Percentiles rank a stretch among this genome's conserved stretches.
These are phyloP conservation scores for Pygmarrhopalites habei DNA, from an alignment of 1,140 invertebrate genomes.

Conservation along the genomic window DNA sequence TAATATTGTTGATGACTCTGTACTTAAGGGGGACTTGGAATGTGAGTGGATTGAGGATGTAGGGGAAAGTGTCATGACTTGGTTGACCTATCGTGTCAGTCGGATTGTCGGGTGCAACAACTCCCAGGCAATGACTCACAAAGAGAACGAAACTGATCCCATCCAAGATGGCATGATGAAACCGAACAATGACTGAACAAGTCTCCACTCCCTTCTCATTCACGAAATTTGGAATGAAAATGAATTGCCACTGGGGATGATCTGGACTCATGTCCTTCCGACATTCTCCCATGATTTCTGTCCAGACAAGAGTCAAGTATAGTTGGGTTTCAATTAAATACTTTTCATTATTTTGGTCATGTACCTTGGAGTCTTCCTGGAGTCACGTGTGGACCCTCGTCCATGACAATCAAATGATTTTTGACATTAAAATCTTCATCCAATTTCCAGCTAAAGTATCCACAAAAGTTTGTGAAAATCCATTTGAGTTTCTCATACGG, in stretches of 20 bases:
- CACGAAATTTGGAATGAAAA: not conserved
- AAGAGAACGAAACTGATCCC: slow-evolving; percentile 3
- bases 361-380: not conserved
- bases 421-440: slow-evolving; percentile 6
- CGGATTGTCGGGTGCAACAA: not conserved
- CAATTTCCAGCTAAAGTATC: slow-evolving; percentile 9
- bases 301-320: too few relatives aligned
- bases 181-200: not conserved
- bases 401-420: not conserved
- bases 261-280: not conserved
- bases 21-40: slow-evolving; percentile 6
- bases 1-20: slow-evolving; percentile 2
- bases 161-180: slow-evolving; percentile 5
- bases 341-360: too few relatives aligned
- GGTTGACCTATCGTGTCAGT: not conserved
- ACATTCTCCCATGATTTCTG: not conserved
- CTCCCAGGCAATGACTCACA: not conserved
- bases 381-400: not conserved
- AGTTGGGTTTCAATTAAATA: too few relatives aligned
- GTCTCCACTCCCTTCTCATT: not conserved
- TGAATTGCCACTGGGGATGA: slow-evolving; percentile 14
- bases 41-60: not conserved
- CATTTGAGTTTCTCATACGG: slow-evolving; percentile 14
- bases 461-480: slow-evolving; percentile 1
- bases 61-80: not conserved